Evolutionary conservation across 2,113 vertebrate genomes (phyloP).

Genomic region (Salvelinus sp.): DNA sequence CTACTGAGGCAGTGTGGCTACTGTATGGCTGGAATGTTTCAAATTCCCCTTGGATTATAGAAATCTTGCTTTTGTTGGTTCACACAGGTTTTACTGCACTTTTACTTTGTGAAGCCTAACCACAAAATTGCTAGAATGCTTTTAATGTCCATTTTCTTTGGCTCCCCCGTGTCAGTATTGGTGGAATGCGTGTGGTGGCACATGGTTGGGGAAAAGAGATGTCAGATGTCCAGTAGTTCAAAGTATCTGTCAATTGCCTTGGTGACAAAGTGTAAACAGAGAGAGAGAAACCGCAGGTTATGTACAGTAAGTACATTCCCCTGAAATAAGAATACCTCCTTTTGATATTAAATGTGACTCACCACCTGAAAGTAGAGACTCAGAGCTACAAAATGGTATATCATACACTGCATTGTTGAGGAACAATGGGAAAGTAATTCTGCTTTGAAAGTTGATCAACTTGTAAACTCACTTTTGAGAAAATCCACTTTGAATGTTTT

Average conservation of each 20-base stretch:
- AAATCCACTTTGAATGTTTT: too few relatives aligned
- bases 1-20: too few relatives aligned
- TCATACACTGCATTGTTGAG: too few relatives aligned
- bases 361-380: too few relatives aligned
- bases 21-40: too few relatives aligned
- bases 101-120: neutral
- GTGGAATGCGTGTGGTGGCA: constrained; percentile 15
- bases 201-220: constrained; percentile 1
- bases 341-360: too few relatives aligned
- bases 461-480: too few relatives aligned
- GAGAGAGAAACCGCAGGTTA: neutral
- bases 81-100: too few relatives aligned
- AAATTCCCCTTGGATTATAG: neutral
- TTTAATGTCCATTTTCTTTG: constrained; percentile 13
- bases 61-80: neutral
- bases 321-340: too few relatives aligned
- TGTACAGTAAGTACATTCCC: neutral
- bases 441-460: too few relatives aligned
- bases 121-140: neutral
- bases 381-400: too few relatives aligned
- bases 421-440: too few relatives aligned
- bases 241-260: neutral
- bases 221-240: constrained; percentile 15
- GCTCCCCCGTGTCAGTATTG: neutral
- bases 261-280: constrained; percentile 15